A percentile compares a stretch with the other conserved stretches of the same genome.
Evolutionary conservation across 30 jellyfish, hydroid and myxozoan species (phyloP).

Genomic region (Nemopilema nomurai): DNA sequence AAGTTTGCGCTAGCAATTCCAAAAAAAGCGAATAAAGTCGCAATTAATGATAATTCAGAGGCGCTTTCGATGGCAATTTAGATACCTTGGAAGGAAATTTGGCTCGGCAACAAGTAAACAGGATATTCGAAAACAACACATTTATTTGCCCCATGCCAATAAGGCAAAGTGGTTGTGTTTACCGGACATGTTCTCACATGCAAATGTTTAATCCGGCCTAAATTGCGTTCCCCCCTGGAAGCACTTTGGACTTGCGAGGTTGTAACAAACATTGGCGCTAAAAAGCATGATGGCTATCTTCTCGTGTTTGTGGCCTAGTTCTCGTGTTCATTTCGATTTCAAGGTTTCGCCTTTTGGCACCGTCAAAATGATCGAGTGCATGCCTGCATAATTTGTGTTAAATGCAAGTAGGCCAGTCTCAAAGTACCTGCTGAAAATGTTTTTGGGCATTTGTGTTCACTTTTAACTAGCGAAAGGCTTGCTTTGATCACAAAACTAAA

Average conservation of each 20-base stretch:
- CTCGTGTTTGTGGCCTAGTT: too few species aligned
- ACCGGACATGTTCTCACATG: background rate
- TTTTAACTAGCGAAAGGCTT: too few species aligned
- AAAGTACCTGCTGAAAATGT: too few species aligned
- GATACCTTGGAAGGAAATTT: background rate
- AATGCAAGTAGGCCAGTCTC: too few species aligned
- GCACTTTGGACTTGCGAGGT: background rate
- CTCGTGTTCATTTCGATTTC: too few species aligned
- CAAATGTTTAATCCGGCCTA: background rate
- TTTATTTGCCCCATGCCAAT: background rate
- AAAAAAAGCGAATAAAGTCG: background rate
- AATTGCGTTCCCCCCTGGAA: background rate
- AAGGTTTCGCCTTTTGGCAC: too few species aligned
- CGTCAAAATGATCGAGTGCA: too few species aligned
- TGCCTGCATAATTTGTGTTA: too few species aligned
- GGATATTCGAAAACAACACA: background rate
- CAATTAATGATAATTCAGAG: background rate
- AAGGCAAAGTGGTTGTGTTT: background rate
- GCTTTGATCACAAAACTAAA: too few species aligned
- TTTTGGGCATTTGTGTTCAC: too few species aligned
- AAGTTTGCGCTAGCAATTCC: too few species aligned
- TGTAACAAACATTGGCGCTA: background rate
- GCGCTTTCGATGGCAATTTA: background rate
- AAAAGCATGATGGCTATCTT: too few species aligned
- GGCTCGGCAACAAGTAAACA: background rate